Evolutionary conservation across 2,888 invertebrate species (phyloP).

Genomic region (Phania funesta): DNA sequence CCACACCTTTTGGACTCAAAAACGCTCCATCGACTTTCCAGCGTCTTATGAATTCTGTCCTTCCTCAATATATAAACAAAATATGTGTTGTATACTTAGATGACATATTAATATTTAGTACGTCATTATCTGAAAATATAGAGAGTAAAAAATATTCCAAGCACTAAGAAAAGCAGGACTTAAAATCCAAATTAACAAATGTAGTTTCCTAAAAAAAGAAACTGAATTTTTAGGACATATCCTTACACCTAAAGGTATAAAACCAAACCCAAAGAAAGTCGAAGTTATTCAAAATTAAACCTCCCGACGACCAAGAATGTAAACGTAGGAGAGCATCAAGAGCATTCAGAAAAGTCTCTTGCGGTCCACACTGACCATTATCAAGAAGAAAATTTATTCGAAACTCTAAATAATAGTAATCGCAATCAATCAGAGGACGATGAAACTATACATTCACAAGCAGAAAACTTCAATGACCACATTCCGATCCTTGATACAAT

Average conservation of each 20-base stretch:
- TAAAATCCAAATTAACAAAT: slow-evolving; percentile 18
- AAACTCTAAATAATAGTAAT: not conserved
- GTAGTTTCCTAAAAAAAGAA: slow-evolving; percentile 14
- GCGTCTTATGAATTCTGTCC: slow-evolving; percentile 3
- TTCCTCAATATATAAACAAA: slow-evolving; percentile 1
- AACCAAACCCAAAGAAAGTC: not conserved
- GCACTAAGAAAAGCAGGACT: not conserved
- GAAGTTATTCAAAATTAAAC: slow-evolving; percentile 5
- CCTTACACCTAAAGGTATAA: not conserved
- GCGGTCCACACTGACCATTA: not conserved
- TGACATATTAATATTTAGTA: slow-evolving; percentile 14
- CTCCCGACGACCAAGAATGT: slow-evolving; percentile 9
- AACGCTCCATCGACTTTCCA: not conserved
- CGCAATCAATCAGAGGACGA: slow-evolving; percentile 14
- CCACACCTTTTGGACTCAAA: not conserved
- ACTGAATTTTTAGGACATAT: slow-evolving; percentile 6
- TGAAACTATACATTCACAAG: too few relatives aligned
- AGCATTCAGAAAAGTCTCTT: not conserved
- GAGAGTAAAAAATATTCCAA: not conserved
- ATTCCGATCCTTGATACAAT: slow-evolving; percentile 48
- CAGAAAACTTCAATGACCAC: too few relatives aligned
- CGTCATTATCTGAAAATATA: slow-evolving; percentile 15
- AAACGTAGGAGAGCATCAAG: not conserved
- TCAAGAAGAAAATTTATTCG: not conserved
- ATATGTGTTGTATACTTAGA: not conserved